Evolutionary conservation across 2,797 vertebrate species (phyloP), one percentile per base, ranked within the genome.

Genomic region (Anisognathus igniventris): DNA sequence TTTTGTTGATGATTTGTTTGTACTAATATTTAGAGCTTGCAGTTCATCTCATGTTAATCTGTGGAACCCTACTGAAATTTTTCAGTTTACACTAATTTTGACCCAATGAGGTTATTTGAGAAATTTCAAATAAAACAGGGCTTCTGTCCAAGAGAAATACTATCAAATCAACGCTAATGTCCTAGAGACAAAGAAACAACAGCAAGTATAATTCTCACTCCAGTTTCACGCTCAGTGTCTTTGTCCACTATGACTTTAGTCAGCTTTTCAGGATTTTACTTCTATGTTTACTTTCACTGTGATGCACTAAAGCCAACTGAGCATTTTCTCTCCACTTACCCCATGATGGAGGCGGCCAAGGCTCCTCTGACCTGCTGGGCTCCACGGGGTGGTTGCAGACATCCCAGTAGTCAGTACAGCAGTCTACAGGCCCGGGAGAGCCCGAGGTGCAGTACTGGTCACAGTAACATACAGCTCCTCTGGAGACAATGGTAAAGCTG

Each of bases 381-480:
- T 33, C 70, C 53, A 8, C 10, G 0, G 35, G 47, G 14, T 79
- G 90, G 85, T 90, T 94, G 68, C 98, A 98, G 54, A 94, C 96
- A n/a, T 95, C 93, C 97, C 97, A 97, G 92, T 97, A 98, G 87
- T 98, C 98, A 67, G 96, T 96, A 73, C 98, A 98, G 54, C 98
- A 98, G 68, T 98, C 98, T 18, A 97, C 65, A 62, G 96, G 95
- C 27, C 94, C 96, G 22, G 91, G 70, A 54, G 82, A 74, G 28
- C 51, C 72, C 4, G 96, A 95, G 67, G 93, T 91, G 88, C 98
- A 98, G 94, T 98, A 98, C 51, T 94, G 94, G 56, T 98, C 98
- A 85, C 98, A 98, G 86, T 98, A 98, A 76, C 98, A 98, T 35
- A 97, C 4, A 17, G 97, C 97, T 92, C 95, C 96, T 56, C 39